Base-by-base conservation (phyloP, 2,797 vertebrate species). In the Gymnoscopelus microlampas region DNA sequence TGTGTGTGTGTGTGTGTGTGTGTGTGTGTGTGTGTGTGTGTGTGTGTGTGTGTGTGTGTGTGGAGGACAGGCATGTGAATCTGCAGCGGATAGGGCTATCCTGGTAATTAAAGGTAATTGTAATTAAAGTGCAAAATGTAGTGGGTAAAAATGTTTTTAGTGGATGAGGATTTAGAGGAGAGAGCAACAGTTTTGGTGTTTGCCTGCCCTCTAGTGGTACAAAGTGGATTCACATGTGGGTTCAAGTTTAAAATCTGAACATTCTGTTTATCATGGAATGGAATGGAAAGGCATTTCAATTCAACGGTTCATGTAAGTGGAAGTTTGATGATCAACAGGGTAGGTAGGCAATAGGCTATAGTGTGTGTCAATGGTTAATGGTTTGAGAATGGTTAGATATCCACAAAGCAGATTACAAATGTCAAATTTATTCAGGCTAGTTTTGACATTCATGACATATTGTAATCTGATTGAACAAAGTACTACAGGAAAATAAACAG, bases 371-470 rank as follows among this genome's bases (percentile, higher is more conserved):
- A 32, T 57, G 35, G 19, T 44, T 51, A 35, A 1, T 53, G n/a
- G 0, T 4, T 15, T 61, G 63, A 82, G 23, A 63, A 88, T 50
- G 53, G 76, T 53, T n/a, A 81, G 63, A 74, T 70, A 74, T 78
- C 56, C 60, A 81, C 77, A 64, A 75, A 85, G 81, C 75, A 73
- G 73, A 70, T 76, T 57, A 78, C 73, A 83, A 67, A 68, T 14
- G 6, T 53, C 29, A 32, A 4, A 68, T 90, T 89, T 89, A 90
- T 87, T 89, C 47, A 74, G n/a, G 15, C 35, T 71, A 35, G 1
- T 63, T 50, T 48, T 66, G 32, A 53, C 69, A 70, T 66, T 12
- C 14, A 61, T 63, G 68, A 19, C 7, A 50, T 60, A 7, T 78
- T 65, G 59, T 24, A 70, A 39, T 63, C 67, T 19, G 53, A 50